A percentile compares a stretch with the other conserved stretches of the same genome.
phyloP scores from a whole-genome alignment of 2,113 vertebrate genomes.

The Podocnemis expansa region DNA sequence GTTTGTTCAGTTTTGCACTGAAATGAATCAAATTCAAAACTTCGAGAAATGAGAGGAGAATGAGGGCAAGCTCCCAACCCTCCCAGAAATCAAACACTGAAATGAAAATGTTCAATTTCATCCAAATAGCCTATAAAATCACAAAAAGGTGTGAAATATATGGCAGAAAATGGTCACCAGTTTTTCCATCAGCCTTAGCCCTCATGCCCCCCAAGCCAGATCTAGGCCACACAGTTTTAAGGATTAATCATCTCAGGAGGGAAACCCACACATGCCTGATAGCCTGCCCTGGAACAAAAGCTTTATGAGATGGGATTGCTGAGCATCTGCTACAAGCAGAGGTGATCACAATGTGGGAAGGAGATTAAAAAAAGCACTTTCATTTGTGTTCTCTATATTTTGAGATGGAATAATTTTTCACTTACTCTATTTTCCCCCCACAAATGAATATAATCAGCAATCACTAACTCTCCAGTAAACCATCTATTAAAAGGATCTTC shows the following conservation, averaged over 20 bases:
- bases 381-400: not conserved
- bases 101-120: not conserved
- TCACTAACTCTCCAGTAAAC: not conserved
- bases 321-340: fast-evolving
- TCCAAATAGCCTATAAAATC: not conserved
- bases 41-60: not conserved
- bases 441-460: not conserved
- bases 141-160: not conserved
- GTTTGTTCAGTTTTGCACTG: not conserved
- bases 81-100: not conserved
- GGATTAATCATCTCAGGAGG: not conserved
- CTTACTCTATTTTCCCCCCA: not conserved
- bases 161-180: fast-evolving
- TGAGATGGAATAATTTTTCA: constrained; percentile 2
- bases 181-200: not conserved
- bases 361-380: not conserved
- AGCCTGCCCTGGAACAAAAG: not conserved
- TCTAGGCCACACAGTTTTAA: not conserved
- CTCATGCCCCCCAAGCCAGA: not conserved
- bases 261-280: fast-evolving
- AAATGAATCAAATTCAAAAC: not conserved
- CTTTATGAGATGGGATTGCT: not conserved
- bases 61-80: no score
- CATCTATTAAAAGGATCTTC: not conserved
- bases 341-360: fast-evolving